These are phyloP conservation scores for Bombus huntii DNA, from an alignment of 1,140 invertebrate species.

Conservation along the genomic window DNA sequence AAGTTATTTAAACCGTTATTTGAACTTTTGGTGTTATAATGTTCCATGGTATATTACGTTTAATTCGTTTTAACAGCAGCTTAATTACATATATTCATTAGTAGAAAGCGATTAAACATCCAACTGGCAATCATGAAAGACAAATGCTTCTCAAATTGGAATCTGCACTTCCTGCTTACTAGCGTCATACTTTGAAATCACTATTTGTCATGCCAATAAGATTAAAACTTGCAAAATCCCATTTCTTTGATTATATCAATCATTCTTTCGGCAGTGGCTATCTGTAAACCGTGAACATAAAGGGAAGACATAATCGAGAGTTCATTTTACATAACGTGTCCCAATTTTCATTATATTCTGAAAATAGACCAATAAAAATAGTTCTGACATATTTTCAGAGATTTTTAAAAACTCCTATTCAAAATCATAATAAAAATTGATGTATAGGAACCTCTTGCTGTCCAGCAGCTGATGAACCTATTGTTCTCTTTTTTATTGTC, in stretches of 20 bases:
- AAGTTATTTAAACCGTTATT: constrained; percentile 58
- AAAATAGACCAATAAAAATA: constrained; percentile 20
- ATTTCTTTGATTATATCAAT: neutral
- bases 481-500: constrained; percentile 5
- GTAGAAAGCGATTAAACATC: constrained; percentile 43
- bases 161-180: constrained; percentile 23
- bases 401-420: neutral
- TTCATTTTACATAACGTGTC: neutral
- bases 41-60: constrained; percentile 32
- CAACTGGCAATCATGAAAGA: constrained; percentile 37
- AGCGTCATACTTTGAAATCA: constrained; percentile 38
- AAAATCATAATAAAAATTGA: constrained; percentile 23
- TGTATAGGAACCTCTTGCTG: constrained; percentile 31
- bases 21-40: constrained; percentile 66
- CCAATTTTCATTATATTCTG: constrained; percentile 7
- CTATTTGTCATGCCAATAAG: constrained; percentile 41
- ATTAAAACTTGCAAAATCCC: constrained; percentile 34
- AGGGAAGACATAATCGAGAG: constrained; percentile 42
- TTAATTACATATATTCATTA: constrained; percentile 38
- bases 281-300: constrained; percentile 30
- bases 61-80: constrained; percentile 28
- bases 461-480: constrained; percentile 55
- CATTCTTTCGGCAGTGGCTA: constrained; percentile 38
- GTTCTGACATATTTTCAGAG: neutral
- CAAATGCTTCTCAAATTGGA: constrained; percentile 41